phyloP scores from a whole-genome alignment of 2,888 invertebrate genomes.

The Pachliopta kotzebuea region DNA sequence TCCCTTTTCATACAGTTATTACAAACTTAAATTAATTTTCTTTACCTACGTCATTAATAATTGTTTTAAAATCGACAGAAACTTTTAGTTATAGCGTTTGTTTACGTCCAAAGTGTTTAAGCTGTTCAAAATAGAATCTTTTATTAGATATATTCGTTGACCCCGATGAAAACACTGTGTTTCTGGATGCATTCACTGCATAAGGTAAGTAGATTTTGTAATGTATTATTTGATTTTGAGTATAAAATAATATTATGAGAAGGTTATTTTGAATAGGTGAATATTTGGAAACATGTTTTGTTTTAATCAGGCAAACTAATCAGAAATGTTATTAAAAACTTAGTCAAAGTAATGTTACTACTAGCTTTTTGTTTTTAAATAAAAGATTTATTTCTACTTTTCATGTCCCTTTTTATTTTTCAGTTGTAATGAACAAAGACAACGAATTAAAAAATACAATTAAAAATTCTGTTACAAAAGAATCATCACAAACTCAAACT shows the following conservation, averaged over 20 bases:
- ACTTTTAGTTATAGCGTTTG: slow-evolving; percentile 42
- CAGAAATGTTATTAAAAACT: too few relatives aligned
- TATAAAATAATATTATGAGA: not conserved
- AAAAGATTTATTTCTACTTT: not conserved
- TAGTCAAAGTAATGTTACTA: not conserved
- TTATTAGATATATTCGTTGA: slow-evolving; percentile 65
- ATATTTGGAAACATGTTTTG: not conserved
- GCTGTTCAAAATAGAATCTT: slow-evolving; percentile 71
- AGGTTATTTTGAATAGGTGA: not conserved
- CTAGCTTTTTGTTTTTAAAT: not conserved
- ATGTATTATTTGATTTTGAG: not conserved
- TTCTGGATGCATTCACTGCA: slow-evolving; percentile 46
- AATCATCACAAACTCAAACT: slow-evolving; percentile 63
- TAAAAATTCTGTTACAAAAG: slow-evolving; percentile 56
- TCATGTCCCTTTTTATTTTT: slow-evolving; percentile 41
- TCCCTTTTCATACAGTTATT: slow-evolving; percentile 4
- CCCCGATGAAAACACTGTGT: slow-evolving; percentile 58
- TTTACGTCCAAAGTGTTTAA: slow-evolving; percentile 52
- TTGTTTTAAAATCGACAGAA: not conserved
- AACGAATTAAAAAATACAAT: slow-evolving; percentile 41
- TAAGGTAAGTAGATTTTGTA: slow-evolving; percentile 62
- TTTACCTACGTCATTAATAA: not conserved
- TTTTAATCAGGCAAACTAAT: not conserved
- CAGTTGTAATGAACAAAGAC: slow-evolving; percentile 63
- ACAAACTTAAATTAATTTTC: slow-evolving; percentile 1